Evolutionary conservation across 2,113 vertebrate genomes (phyloP), one percentile per base, ranked within the genome.

Genomic region (Pomatorhinus ruficollis): DNA sequence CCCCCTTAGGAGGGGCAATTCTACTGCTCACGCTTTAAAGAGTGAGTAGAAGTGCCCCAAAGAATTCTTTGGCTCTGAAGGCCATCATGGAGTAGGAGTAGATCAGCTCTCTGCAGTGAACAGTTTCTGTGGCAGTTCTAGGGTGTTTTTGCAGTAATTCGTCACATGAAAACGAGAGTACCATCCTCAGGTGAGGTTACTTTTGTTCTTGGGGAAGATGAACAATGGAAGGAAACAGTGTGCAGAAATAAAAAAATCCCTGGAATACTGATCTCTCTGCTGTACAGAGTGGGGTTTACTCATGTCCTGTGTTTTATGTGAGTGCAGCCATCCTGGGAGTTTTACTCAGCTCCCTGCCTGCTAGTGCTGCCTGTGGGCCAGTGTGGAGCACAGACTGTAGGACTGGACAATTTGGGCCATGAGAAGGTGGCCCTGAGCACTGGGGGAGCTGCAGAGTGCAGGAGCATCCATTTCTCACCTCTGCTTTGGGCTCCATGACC

Each of bases 291-390:
- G 40, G 61, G 60, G 17, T 19, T 83, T 8, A 0, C 40, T 72
- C 2, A 0, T 76, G 61, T 23, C 31, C 63, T 12, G 1, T 50
- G 30, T 17, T 59, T 0, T 0, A 0, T 33, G 5, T 25, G 20
- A 50, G 49, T 24, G 3, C 27, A 12, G 61, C 35, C 39, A 10
- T 30, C 3, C 0, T 2, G 59, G 11, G 40, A 53, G 20, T 6
- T 74, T 10, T 10, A 0, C 65, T 52, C 21, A 3, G 21, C 35
- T 74, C 37, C 27, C 50, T 35, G 10, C 54, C 49, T 80, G 30
- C 50, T 33, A 33, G 3, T 33, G 44, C 37, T 82, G 45, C 60
- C 69, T 23, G 37, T 9, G 52, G 59, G 45, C 35, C 81, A 13
- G 21, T 3, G 21, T 15, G 35, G 82, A 59, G 47, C 16, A 1